Evolutionary conservation across 2,888 invertebrate genomes (phyloP).

Genomic region (Troides oblongomaculatus): DNA sequence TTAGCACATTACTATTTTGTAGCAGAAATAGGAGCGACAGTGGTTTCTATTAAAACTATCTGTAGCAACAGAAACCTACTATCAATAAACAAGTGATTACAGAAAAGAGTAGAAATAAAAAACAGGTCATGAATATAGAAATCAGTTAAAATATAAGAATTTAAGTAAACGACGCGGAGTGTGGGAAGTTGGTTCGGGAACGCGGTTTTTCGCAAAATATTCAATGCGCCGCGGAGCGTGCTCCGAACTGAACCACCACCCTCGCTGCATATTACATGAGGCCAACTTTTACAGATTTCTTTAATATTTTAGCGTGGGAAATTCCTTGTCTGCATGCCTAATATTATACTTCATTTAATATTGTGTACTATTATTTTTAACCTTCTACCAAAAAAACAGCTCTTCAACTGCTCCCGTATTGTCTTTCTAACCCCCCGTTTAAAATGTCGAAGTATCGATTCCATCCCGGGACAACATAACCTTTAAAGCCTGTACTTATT

Average conservation of each 20-base stretch:
- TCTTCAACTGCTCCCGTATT: neutral
- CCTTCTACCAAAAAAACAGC: neutral
- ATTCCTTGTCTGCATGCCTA: constrained; percentile 41
- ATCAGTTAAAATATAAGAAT: constrained; percentile 37
- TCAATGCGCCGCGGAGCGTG: constrained; percentile 54
- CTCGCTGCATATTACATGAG: constrained; percentile 73
- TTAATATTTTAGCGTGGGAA: constrained; percentile 69
- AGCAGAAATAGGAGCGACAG: no score
- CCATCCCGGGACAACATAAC: no score
- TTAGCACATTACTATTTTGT: no score
- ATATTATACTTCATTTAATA: constrained; percentile 23
- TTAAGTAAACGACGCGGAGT: constrained; percentile 40
- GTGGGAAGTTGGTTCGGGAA: constrained; percentile 50
- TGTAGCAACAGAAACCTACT: neutral
- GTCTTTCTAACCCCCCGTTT: neutral
- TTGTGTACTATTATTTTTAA: constrained; percentile 3
- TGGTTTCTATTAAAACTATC: neutral
- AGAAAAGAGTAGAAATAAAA: no score
- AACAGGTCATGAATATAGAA: constrained; percentile 29
- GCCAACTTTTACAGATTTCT: constrained; percentile 68
- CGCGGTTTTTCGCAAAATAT: constrained; percentile 59
- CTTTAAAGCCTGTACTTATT: no score
- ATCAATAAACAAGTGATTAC: neutral
- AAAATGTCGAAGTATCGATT: neutral
- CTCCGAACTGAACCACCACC: constrained; percentile 45